Percentiles rank a stretch among this genome's conserved stretches.
Conservation (phyloP, 2,888 invertebrate species). For the Drosophila merina region DNA sequence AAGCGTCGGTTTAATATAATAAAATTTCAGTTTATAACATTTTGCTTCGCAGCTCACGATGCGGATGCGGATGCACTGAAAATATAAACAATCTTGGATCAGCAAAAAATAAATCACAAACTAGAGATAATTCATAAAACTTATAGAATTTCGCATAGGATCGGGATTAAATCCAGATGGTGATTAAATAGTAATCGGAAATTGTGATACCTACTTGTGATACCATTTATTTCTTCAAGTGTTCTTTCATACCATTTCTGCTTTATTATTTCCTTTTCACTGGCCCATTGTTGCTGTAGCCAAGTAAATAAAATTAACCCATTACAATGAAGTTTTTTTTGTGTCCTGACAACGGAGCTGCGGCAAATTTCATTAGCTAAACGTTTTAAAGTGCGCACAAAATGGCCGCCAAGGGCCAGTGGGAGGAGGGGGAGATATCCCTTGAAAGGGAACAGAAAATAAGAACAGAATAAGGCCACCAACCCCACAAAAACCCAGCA, state of each 20-base stretch:
- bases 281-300: slow-evolving; percentile 43
- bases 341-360: slow-evolving; percentile 55
- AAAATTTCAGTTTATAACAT: slow-evolving; percentile 80
- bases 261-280: slow-evolving; percentile 57
- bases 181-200: too few species aligned
- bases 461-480: slow-evolving; percentile 33
- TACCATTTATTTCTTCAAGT: not conserved
- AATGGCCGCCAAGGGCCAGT: slow-evolving; percentile 37
- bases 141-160: too few species aligned
- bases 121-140: too few species aligned
- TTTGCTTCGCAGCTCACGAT: slow-evolving; percentile 44
- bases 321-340: slow-evolving; percentile 75
- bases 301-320: slow-evolving; percentile 79
- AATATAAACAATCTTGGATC: not conserved
- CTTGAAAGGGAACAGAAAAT: slow-evolving; percentile 27
- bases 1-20: slow-evolving; percentile 80
- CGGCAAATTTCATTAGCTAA: slow-evolving; percentile 78
- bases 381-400: slow-evolving; percentile 77
- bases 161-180: too few species aligned
- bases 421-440: slow-evolving; percentile 29
- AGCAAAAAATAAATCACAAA: too few species aligned
- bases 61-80: slow-evolving; percentile 24
- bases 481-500: slow-evolving; percentile 27
- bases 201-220: too few species aligned
- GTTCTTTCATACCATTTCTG: slow-evolving; percentile 29